phyloP scores from a whole-genome alignment of 2,113 vertebrate species.

The Camelus dromedarius region DNA sequence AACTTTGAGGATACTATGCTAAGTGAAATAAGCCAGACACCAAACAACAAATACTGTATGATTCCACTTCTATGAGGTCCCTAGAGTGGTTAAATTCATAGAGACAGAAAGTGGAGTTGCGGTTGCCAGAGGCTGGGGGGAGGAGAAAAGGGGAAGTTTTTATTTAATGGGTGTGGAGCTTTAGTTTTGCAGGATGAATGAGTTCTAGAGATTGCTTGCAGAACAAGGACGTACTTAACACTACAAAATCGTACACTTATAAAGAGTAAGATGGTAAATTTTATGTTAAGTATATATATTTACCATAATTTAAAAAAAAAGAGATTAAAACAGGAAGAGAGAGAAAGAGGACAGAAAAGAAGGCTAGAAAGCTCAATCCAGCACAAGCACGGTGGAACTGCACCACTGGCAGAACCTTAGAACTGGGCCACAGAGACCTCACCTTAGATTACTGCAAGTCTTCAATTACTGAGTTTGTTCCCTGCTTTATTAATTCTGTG shows the following conservation, averaged over 20 bases:
- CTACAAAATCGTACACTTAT: not conserved
- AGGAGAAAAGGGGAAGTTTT: not conserved
- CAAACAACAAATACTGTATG: not conserved
- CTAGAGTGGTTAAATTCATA: not conserved
- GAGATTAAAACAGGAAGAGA: not conserved
- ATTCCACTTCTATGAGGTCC: not conserved
- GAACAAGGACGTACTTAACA: not conserved
- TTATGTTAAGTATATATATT: not conserved
- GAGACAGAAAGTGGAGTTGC: not conserved
- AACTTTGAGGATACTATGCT: not conserved
- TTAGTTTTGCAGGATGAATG: not conserved
- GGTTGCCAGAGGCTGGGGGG: not conserved
- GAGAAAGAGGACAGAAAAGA: not conserved
- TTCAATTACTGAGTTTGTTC: conserved; percentile 67
- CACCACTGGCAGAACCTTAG: conserved; percentile 52
- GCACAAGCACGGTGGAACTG: not conserved
- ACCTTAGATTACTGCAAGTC: conserved; percentile 61
- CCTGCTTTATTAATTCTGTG: conserved; percentile 76
- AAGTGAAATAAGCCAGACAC: conserved; percentile 12
- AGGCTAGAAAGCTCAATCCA: not conserved
- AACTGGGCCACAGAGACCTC: conserved; percentile 29
- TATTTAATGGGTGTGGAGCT: not conserved
- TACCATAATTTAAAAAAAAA: not conserved
- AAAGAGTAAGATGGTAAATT: not conserved
- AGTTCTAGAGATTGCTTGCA: not conserved